Conservation (phyloP, 2,797 vertebrate genomes). For the Falco biarmicus region DNA sequence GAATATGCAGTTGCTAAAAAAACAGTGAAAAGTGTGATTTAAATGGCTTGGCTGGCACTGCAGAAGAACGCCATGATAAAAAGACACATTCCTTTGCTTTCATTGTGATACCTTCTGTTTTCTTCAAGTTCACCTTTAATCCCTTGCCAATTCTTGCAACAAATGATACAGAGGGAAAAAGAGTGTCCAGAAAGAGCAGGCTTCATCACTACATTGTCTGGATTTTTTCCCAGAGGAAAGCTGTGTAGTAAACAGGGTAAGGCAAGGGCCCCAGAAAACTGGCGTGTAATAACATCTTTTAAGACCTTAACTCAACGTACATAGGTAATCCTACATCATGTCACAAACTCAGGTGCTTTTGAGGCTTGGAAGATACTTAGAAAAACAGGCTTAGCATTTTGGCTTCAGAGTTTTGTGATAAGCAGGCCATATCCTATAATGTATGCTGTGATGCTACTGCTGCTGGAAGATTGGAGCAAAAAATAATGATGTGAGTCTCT, state of each 20-base stretch:
- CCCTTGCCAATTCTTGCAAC: background rate
- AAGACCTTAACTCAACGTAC: background rate
- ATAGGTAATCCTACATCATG: background rate
- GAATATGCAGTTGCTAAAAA: background rate
- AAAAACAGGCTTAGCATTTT: slow-evolving; percentile 15
- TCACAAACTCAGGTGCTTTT: background rate
- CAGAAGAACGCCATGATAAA: background rate
- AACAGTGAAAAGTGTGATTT: background rate
- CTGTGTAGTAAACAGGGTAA: background rate
- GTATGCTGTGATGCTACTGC: background rate
- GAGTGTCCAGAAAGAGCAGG: background rate
- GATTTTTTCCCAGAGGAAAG: background rate
- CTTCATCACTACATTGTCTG: background rate
- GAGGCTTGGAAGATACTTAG: slow-evolving; percentile 1
- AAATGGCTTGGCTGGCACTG: background rate
- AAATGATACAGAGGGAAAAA: background rate
- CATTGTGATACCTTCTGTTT: background rate
- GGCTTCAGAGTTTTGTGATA: slow-evolving; percentile 21
- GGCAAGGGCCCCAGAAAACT: background rate
- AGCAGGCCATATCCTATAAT: background rate
- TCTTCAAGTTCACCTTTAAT: slow-evolving; percentile 3
- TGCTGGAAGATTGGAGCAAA: background rate
- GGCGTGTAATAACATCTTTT: background rate
- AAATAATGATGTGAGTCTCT: background rate
- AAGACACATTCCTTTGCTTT: background rate